phyloP scores from a whole-genome alignment of 1,140 invertebrate genomes.

The Argopecten irradians region DNA sequence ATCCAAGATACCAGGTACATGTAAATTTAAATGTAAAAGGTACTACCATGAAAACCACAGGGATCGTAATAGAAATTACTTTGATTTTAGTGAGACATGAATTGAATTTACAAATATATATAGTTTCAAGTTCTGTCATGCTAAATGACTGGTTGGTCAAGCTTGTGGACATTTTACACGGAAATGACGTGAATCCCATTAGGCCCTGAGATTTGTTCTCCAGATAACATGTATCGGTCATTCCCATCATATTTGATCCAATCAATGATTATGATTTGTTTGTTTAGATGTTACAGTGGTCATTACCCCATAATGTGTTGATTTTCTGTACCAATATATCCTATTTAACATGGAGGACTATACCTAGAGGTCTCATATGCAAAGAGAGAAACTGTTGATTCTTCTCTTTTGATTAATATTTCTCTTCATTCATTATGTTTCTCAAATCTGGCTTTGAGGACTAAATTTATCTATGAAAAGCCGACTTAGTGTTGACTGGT shows the following conservation, averaged over 20 bases:
- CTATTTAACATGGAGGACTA: too few relatives aligned
- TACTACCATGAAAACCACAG: not conserved
- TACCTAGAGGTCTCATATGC: too few relatives aligned
- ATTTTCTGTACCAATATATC: too few relatives aligned
- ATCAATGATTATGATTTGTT: too few relatives aligned
- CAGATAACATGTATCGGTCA: not conserved
- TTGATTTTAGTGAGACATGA: not conserved
- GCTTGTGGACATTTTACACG: not conserved
- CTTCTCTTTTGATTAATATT: too few relatives aligned
- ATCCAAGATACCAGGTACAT: not conserved
- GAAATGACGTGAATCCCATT: not conserved
- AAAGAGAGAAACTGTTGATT: too few relatives aligned
- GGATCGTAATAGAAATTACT: not conserved
- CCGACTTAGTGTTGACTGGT: too few relatives aligned
- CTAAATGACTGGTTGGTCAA: not conserved
- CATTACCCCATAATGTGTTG: too few relatives aligned
- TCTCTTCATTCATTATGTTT: too few relatives aligned
- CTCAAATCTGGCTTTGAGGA: too few relatives aligned
- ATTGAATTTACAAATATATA: not conserved
- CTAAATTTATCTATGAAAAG: too few relatives aligned
- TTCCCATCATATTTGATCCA: not conserved
- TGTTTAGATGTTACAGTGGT: too few relatives aligned
- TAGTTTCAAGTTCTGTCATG: not conserved
- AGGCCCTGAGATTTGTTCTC: not conserved
- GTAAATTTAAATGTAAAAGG: not conserved